Percentiles rank a stretch among this genome's conserved stretches.
Evolutionary conservation across 2,797 vertebrate genomes (phyloP).

Genomic region (Catamblyrhynchus diadema): DNA sequence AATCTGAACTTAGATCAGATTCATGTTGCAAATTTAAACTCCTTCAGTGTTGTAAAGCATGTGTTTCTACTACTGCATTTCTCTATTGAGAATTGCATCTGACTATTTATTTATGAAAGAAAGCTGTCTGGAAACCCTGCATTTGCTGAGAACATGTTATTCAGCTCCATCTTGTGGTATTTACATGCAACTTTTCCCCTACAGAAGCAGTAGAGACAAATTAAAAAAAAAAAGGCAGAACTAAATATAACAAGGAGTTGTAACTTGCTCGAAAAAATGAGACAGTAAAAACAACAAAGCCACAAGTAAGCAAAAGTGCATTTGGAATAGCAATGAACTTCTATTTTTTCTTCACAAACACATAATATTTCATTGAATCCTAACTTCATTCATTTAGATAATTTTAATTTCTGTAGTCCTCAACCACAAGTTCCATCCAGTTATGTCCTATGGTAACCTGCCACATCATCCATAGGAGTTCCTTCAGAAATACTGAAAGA

Average conservation of each 20-base stretch:
- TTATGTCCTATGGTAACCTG: neutral
- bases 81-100: constrained; percentile 16
- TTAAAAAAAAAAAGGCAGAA: neutral
- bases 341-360: neutral
- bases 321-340: neutral
- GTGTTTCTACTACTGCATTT: constrained; percentile 44
- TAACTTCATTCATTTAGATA: neutral
- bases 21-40: constrained; percentile 28
- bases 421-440: neutral
- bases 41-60: neutral
- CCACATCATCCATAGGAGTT: neutral
- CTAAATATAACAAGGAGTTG: neutral
- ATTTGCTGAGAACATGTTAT: constrained; percentile 22
- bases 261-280: neutral
- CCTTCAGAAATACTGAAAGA: neutral
- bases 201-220: neutral
- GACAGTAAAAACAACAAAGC: neutral
- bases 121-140: neutral
- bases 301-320: neutral
- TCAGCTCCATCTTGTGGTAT: constrained; percentile 73
- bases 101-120: neutral
- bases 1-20: constrained; percentile 27
- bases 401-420: neutral
- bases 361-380: neutral
- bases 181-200: constrained; percentile 13